Percentiles rank a stretch among this genome's conserved stretches.
phyloP scores from a whole-genome alignment of 1,140 invertebrate genomes.

The Brevipalpus yothersi region DNA sequence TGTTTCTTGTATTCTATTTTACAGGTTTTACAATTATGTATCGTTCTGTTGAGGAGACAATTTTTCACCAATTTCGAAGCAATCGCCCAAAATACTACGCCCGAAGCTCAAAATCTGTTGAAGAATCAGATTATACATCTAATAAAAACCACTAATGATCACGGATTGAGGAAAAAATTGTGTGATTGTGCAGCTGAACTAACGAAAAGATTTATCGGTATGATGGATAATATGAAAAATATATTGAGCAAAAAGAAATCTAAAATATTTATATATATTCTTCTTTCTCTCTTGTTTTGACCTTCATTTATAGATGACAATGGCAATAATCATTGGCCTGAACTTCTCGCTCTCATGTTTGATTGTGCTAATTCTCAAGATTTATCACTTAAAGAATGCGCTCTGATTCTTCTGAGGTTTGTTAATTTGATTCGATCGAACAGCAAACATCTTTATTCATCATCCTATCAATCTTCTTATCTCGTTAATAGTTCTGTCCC shows the following conservation, averaged over 20 bases:
- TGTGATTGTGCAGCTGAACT: slow-evolving; percentile 86
- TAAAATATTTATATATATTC: neutral
- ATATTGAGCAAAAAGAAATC: neutral
- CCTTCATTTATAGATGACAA: slow-evolving; percentile 45
- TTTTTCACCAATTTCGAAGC: slow-evolving; percentile 70
- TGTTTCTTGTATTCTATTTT: neutral
- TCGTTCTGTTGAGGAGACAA: slow-evolving; percentile 53
- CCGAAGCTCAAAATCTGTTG: slow-evolving; percentile 52
- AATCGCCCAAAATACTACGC: slow-evolving; percentile 52
- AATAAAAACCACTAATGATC: slow-evolving; percentile 49
- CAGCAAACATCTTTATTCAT: slow-evolving; percentile 4
- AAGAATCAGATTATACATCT: slow-evolving; percentile 59
- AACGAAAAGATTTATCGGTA: slow-evolving; percentile 63
- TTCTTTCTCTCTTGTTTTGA: slow-evolving; percentile 5
- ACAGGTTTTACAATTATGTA: slow-evolving; percentile 9
- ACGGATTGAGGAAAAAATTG: slow-evolving; percentile 53
- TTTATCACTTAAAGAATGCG: slow-evolving; percentile 64
- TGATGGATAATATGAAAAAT: neutral
- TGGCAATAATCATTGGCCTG: slow-evolving; percentile 87
- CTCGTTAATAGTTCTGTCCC: slow-evolving; percentile 46
- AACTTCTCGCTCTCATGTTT: slow-evolving; percentile 87
- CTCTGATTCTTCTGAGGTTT: slow-evolving; percentile 76
- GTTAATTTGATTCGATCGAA: slow-evolving; percentile 16
- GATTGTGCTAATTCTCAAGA: slow-evolving; percentile 62
- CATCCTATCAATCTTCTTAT: slow-evolving; percentile 1